Evolutionary conservation across 2,113 vertebrate species (phyloP).

Genomic region (Gambusia affinis): DNA sequence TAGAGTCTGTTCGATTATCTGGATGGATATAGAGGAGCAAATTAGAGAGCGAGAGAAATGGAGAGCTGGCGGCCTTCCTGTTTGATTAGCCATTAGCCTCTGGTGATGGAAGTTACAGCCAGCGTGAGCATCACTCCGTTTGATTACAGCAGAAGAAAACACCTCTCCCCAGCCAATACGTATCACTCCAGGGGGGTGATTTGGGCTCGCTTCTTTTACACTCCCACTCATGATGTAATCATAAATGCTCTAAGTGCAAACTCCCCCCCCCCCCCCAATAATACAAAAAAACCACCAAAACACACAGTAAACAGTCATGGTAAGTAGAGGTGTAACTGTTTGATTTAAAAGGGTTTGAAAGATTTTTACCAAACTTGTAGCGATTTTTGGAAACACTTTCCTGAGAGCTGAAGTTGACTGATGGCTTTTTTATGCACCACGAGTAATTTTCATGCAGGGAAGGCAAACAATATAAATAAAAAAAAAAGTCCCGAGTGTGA

Average conservation of each 20-base stretch:
- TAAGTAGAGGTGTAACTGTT: slow-evolving; percentile 22
- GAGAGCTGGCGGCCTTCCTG: slow-evolving; percentile 51
- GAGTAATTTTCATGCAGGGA: slow-evolving; percentile 42
- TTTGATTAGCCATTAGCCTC: slow-evolving; percentile 76
- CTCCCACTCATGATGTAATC: slow-evolving; percentile 64
- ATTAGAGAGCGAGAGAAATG: slow-evolving; percentile 28
- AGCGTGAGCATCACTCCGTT: slow-evolving; percentile 54
- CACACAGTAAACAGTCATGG: slow-evolving; percentile 10
- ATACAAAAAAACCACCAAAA: slow-evolving; percentile 17
- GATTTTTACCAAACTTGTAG: slow-evolving; percentile 23
- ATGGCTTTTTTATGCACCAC: slow-evolving; percentile 5
- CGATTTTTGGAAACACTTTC: slow-evolving; percentile 11
- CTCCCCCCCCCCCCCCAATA: too few species aligned
- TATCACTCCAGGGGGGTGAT: slow-evolving; percentile 78
- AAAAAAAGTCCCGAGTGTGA: slow-evolving; percentile 34
- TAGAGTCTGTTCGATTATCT: slow-evolving; percentile 25
- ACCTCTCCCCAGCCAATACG: slow-evolving; percentile 56
- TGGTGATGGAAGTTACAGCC: slow-evolving; percentile 68
- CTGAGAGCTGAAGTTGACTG: slow-evolving; percentile 22
- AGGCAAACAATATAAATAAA: slow-evolving; percentile 62
- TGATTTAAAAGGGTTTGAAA: background rate
- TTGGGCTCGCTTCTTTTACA: slow-evolving; percentile 63
- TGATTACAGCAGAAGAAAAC: slow-evolving; percentile 74
- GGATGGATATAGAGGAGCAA: slow-evolving; percentile 41
- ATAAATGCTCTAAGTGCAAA: slow-evolving; percentile 51